Evolutionary conservation across 1,140 invertebrate species (phyloP).

Genomic region (Homarus americanus): DNA sequence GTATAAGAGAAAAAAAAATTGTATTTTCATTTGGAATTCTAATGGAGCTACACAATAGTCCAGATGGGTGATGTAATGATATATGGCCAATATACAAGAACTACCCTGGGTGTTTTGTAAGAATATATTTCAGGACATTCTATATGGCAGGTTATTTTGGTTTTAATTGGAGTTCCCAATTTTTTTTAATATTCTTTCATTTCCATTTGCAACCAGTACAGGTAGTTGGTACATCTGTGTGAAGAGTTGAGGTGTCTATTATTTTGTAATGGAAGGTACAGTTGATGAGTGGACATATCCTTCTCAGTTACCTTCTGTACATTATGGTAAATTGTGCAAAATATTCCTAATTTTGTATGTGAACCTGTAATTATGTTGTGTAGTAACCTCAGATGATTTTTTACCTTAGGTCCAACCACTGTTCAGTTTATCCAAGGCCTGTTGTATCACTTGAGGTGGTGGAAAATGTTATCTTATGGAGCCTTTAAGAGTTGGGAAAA

Average conservation of each 20-base stretch:
- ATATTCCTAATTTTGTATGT: background rate
- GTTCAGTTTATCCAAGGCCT: background rate
- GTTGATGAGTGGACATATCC: background rate
- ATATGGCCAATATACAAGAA: background rate
- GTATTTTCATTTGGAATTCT: background rate
- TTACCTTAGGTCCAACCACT: background rate
- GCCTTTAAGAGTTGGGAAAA: background rate
- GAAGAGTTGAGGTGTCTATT: background rate
- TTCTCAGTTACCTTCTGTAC: background rate
- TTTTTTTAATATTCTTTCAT: background rate
- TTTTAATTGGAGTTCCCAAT: background rate
- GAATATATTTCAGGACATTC: background rate
- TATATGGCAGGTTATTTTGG: background rate
- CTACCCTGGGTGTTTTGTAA: background rate
- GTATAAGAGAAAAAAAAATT: background rate
- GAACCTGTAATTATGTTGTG: background rate
- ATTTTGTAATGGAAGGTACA: background rate
- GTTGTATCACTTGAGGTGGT: background rate
- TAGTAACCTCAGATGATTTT: background rate
- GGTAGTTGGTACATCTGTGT: background rate
- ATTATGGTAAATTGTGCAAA: background rate
- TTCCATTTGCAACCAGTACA: background rate
- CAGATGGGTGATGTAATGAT: background rate
- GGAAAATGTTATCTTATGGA: background rate
- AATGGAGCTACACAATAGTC: background rate